These are phyloP conservation scores for Catharus bicknelli DNA, from an alignment of 2,113 vertebrate species.

Conservation along the genomic window DNA sequence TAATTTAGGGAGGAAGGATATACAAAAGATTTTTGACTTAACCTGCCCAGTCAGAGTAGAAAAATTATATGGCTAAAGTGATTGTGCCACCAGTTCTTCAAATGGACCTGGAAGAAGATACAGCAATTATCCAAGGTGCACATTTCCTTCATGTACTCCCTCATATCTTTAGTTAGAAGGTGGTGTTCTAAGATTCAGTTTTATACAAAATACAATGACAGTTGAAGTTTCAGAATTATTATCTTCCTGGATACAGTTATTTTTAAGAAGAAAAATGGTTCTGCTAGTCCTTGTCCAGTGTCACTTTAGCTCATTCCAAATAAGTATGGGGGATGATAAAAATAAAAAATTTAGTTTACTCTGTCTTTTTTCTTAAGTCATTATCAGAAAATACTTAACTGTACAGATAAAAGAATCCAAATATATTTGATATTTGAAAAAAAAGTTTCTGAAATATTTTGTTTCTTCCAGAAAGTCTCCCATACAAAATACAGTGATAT, in stretches of 20 bases:
- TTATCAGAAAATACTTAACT: neutral
- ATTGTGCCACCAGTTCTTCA: neutral
- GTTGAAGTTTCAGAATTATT: neutral
- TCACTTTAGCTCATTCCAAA: neutral
- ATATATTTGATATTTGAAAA: neutral
- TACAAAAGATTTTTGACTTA: neutral
- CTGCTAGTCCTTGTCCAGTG: neutral
- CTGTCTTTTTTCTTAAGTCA: neutral
- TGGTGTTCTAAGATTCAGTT: neutral
- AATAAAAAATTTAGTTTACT: neutral
- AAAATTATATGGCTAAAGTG: neutral
- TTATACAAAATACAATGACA: neutral
- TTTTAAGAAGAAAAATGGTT: neutral
- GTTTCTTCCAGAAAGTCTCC: neutral
- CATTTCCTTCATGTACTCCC: neutral
- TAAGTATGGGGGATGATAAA: neutral
- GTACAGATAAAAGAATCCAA: neutral
- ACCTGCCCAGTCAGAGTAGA: neutral
- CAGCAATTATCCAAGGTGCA: neutral
- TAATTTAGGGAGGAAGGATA: neutral
- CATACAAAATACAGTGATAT: neutral
- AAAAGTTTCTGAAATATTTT: neutral
- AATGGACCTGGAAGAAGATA: neutral
- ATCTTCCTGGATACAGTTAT: neutral
- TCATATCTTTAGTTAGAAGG: neutral